Evolutionary conservation across 2,888 invertebrate genomes (phyloP), one percentile per base, ranked within the genome.

Genomic region (Nephrotoma flavescens): DNA sequence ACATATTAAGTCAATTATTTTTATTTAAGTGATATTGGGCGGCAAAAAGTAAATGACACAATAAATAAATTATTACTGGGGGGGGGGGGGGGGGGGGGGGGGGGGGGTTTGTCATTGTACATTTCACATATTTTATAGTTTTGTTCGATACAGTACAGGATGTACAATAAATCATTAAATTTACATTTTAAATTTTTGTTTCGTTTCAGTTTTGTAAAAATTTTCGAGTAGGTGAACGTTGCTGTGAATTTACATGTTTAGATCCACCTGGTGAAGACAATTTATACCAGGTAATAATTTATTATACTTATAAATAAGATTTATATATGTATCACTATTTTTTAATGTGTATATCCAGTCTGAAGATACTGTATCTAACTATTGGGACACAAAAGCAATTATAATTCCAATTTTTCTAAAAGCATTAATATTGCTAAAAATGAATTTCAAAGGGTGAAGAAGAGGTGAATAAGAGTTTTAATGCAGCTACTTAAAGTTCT

Each of bases 231-330:
- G 96, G 96, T 86, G 95, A 95, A 90, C 93, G 96, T 87, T 98
- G 97, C 92, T 97, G 97, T 91, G 96, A 97, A 90, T 97, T 97
- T 92, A 95, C 95, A 90, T 98, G 97, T 91, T 93, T 97, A 89
- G 96, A 97, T 91, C 95, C 95, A 0, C 95, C 95, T 0, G 95
- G 95, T 0, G 94, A 95, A 89, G 94, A 94, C 90, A 92, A 91
- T 87, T 91, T 93, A 86, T 94, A 94, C 91, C 92, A 93, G 90
- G 91, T 91, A 87, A 88, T 7, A 57, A 42, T n/a, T 12, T 85
- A 83, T 41, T 31, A 2, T 31, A 31, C 31, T 31, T 31, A 31
- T 31, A 31, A 31, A 31, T 31, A 31, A 31, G 31, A 31, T 83
- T 7, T 2, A 41, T 41, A 44, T 86, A 19, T 19, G 19, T 19